phyloP scores from a whole-genome alignment of 2,888 invertebrate genomes.

The Therioaphis trifolii region DNA sequence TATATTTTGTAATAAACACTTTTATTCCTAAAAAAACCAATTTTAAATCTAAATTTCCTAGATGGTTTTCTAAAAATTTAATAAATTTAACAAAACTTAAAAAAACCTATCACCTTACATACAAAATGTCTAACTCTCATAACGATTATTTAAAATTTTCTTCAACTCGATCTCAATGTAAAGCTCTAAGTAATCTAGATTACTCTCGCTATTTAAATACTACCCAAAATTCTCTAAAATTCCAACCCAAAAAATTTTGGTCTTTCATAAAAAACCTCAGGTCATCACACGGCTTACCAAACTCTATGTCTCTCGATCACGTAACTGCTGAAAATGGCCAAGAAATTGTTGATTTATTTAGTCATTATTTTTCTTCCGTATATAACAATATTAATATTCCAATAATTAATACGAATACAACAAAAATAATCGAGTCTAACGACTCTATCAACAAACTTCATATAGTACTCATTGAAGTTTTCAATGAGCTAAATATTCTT shows the following conservation, averaged over 20 bases:
- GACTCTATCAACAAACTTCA: no score
- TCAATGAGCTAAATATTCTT: neutral
- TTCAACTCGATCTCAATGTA: neutral
- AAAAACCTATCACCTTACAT: neutral
- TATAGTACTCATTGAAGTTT: neutral
- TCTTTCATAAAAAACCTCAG: conserved; percentile 2
- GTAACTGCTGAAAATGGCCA: neutral
- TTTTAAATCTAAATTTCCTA: neutral
- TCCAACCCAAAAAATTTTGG: neutral
- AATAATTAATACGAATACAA: neutral
- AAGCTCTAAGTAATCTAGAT: neutral
- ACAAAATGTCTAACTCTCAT: neutral
- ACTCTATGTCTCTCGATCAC: neutral
- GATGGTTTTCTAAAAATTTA: no score
- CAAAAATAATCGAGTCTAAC: neutral
- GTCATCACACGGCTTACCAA: neutral
- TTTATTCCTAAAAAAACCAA: neutral
- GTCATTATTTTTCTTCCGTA: conserved; percentile 5
- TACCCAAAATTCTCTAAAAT: conserved; percentile 1
- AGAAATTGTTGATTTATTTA: conserved; percentile 4
- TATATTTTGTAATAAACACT: neutral
- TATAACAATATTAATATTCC: neutral
- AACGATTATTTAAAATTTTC: neutral
- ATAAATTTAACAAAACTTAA: neutral
- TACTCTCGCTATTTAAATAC: neutral